Conservation (phyloP, 2,113 vertebrate species). For the Bungarus multicinctus region DNA sequence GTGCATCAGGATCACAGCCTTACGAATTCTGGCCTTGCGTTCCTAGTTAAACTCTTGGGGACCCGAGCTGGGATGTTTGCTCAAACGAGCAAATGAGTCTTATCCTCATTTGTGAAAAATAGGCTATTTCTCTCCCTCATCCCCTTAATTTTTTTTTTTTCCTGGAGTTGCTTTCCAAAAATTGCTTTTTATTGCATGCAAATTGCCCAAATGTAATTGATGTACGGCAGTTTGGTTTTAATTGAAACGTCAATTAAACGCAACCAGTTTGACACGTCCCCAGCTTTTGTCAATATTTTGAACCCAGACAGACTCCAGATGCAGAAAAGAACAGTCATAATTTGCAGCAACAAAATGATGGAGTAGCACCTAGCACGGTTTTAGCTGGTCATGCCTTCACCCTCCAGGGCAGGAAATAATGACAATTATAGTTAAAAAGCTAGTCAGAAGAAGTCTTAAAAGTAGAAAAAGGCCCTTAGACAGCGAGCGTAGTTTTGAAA, state of each 20-base stretch:
- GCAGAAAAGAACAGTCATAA: background rate
- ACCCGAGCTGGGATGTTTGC: background rate
- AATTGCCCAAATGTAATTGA: background rate
- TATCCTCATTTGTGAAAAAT: background rate
- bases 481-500: background rate
- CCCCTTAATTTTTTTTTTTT: background rate
- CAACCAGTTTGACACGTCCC: too few relatives aligned
- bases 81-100: background rate
- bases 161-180: background rate
- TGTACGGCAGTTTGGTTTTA: background rate
- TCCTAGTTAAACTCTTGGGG: background rate
- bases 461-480: background rate
- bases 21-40: background rate
- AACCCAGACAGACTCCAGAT: background rate
- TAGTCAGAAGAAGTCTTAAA: background rate
- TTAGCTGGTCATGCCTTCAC: too few relatives aligned
- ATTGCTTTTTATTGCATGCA: background rate
- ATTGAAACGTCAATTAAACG: background rate
- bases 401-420: background rate
- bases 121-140: background rate
- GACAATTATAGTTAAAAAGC: background rate
- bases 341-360: background rate
- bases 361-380: background rate
- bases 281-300: background rate
- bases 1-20: background rate